Base-by-base conservation (phyloP, 1,140 invertebrate species). In the Drosophila subobscura region DNA sequence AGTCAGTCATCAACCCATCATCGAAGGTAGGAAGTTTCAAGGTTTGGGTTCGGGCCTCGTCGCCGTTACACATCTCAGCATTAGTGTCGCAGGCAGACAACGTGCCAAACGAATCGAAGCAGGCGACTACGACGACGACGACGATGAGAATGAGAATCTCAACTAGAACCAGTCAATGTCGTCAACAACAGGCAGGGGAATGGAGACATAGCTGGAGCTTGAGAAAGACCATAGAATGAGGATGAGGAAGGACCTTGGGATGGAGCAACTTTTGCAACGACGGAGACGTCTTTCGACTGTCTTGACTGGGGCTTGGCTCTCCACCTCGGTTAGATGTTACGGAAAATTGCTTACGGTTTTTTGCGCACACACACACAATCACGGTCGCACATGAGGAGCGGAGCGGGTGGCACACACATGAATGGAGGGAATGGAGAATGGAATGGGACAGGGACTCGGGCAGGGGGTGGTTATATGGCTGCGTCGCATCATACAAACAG, bases 271-370 rank as follows among this genome's bases (percentile, higher is more conserved):
- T 80, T 76, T 68, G 71, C 70, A 64, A 68, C 60, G 70, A 68
- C 60, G 66, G 86, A 66, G 70, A 68, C 60, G 66, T 86, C 84
- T 70, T 81, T 83, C 59, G 78, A 61, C 78, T 79, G 70, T 72
- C 83, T 81, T 81, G 83, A 63, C 72, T 73, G 66, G 59, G 47
- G 56, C 49, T 12, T 53, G 47, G 53, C 37, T 47, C 66, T 63
- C 57, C 46, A 77, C 50, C 61, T 61, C 70, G 71, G 83, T 79
- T 88, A 88, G 83, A 88, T 88, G 84, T 88, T 88, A 88, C 79
- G 84, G 83, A 88, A 88, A 88, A 88, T 89, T 89, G 85, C 85
- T 89, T 89, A 86, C 86, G 86, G 77, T 89, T 90, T 90, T 90
- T 88, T 83, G 81, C 74, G 75, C 74, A 71, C 78, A 64, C 64